Evolutionary conservation across 2,888 invertebrate genomes (phyloP).

Genomic region (Eupeodes luniger): DNA sequence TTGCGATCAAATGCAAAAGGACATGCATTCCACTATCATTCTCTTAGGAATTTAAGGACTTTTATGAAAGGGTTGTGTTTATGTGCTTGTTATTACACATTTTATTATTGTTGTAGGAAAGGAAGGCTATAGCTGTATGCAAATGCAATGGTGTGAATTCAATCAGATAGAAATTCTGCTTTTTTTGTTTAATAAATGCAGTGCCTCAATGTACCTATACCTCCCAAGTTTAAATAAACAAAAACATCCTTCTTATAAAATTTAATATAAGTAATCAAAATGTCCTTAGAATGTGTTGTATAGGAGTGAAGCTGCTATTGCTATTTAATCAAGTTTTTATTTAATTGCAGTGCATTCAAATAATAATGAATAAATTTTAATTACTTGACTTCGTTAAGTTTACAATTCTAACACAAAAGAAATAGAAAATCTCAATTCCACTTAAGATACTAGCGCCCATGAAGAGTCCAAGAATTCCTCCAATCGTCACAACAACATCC

Average conservation of each 20-base stretch:
- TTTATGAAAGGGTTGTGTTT: constrained; percentile 8
- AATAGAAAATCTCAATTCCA: constrained; percentile 86
- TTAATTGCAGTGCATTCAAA: background rate
- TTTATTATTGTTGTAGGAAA: background rate
- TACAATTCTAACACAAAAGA: constrained; percentile 84
- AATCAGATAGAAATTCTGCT: background rate
- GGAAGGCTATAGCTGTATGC: background rate
- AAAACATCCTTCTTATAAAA: too few relatives aligned
- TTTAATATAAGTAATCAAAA: too few relatives aligned
- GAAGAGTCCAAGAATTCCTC: constrained; percentile 86
- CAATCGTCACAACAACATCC: constrained; percentile 86
- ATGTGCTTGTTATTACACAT: constrained; percentile 6
- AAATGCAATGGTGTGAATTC: constrained; percentile 24
- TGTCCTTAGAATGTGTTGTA: too few relatives aligned
- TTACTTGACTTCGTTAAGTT: constrained; percentile 39
- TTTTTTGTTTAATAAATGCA: background rate
- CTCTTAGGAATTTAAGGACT: too few relatives aligned
- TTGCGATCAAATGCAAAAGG: background rate
- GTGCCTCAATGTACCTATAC: too few relatives aligned
- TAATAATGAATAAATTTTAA: background rate
- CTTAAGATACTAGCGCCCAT: constrained; percentile 87
- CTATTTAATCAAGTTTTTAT: too few relatives aligned
- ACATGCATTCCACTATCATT: background rate
- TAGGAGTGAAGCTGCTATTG: too few relatives aligned
- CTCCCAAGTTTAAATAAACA: too few relatives aligned